phyloP scores from a whole-genome alignment of 1,140 invertebrate species.

The Heterodera schachtii region DNA sequence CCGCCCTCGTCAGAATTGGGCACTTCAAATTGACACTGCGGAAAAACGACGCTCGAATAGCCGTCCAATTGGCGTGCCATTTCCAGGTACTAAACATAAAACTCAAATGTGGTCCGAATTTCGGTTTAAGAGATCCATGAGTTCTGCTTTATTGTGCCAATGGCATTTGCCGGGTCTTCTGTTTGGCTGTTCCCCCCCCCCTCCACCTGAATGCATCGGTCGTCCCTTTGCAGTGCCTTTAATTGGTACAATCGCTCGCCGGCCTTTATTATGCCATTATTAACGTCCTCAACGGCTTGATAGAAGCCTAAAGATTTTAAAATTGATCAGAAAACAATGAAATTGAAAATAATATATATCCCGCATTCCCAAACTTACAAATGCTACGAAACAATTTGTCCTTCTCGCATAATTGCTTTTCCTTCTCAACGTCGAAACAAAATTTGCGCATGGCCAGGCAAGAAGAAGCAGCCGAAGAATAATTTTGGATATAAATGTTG shows the following conservation, averaged over 20 bases:
- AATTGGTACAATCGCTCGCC: slow-evolving; percentile 60
- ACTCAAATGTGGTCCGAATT: neutral
- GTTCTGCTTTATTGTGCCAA: too few relatives aligned
- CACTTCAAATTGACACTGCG: slow-evolving; percentile 36
- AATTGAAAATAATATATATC: neutral
- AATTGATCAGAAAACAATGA: neutral
- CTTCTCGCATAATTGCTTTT: slow-evolving; percentile 42
- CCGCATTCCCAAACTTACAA: slow-evolving; percentile 31
- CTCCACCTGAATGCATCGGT: slow-evolving; percentile 45
- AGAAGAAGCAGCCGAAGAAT: slow-evolving; percentile 93
- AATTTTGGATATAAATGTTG: slow-evolving; percentile 97
- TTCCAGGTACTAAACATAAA: slow-evolving; percentile 47
- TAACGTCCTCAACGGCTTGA: slow-evolving; percentile 60
- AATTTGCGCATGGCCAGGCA: slow-evolving; percentile 91
- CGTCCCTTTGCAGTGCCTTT: slow-evolving; percentile 62
- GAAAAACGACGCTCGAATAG: slow-evolving; percentile 43
- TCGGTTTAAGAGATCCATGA: too few relatives aligned
- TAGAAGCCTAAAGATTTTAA: slow-evolving; percentile 40
- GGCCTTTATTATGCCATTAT: slow-evolving; percentile 49
- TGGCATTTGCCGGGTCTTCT: too few relatives aligned
- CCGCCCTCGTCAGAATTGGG: slow-evolving; percentile 37
- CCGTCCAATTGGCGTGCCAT: slow-evolving; percentile 45
- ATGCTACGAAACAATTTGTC: slow-evolving; percentile 53
- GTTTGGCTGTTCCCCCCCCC: neutral
- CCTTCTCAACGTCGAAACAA: slow-evolving; percentile 76